phyloP scores from a whole-genome alignment of 2,113 vertebrate species.

The Telmatochromis sp. region DNA sequence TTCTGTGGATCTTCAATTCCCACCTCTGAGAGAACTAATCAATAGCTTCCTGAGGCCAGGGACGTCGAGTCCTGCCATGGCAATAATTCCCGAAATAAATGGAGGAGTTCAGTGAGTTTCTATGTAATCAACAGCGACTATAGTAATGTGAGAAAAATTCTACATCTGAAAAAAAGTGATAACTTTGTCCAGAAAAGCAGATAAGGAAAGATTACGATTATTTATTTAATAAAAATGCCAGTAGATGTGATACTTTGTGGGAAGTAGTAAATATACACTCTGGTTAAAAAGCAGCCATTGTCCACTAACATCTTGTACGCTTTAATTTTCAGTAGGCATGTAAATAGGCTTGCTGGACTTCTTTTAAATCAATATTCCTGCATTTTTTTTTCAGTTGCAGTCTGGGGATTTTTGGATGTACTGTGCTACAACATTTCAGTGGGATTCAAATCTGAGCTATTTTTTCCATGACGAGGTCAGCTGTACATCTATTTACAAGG shows the following conservation, averaged over 20 bases:
- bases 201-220: neutral
- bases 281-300: neutral
- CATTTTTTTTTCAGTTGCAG: neutral
- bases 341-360: neutral
- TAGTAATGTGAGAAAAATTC: neutral
- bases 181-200: neutral
- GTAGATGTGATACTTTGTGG: neutral
- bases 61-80: fast-evolving
- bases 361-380: neutral
- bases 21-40: neutral
- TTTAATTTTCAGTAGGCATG: neutral
- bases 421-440: neutral
- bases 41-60: fast-evolving
- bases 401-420: neutral
- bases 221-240: neutral
- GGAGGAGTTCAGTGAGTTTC: fast-evolving
- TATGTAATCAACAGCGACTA: fast-evolving
- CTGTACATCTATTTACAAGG: neutral
- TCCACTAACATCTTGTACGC: neutral
- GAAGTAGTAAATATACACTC: neutral
- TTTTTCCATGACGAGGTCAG: neutral
- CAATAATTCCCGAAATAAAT: neutral
- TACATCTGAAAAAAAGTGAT: neutral
- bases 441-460: neutral
- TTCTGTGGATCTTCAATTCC: neutral